A percentile compares a stretch with the other conserved stretches of the same genome.
These are phyloP conservation scores for Dasypus novemcinctus DNA, from an alignment of 2,113 vertebrate species.

Conservation along the genomic window DNA sequence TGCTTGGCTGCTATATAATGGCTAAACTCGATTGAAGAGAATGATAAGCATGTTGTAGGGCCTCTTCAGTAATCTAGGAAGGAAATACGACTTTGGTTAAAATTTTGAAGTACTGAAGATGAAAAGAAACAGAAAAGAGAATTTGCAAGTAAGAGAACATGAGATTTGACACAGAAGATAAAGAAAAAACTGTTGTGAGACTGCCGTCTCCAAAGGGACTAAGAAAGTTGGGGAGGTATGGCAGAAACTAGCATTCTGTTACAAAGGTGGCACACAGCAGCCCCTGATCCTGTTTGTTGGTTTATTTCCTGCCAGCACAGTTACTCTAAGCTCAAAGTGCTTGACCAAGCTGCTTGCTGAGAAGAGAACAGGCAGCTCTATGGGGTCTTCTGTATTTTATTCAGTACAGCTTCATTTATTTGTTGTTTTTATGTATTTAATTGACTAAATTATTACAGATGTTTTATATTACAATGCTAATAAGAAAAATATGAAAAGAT, in stretches of 20 bases:
- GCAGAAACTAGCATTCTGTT: not conserved
- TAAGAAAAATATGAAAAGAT: conserved; percentile 70
- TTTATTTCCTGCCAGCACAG: not conserved
- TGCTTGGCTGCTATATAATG: not conserved
- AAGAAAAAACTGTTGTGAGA: not conserved
- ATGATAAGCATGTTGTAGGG: not conserved
- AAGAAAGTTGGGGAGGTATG: not conserved
- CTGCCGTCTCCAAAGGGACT: not conserved
- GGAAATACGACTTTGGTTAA: not conserved
- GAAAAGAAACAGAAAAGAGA: conserved; percentile 10
- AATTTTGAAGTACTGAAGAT: not conserved
- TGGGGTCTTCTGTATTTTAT: conserved; percentile 70
- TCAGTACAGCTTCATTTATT: conserved; percentile 75
- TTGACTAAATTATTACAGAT: conserved; percentile 76
- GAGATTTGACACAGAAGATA: not conserved
- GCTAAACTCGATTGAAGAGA: not conserved
- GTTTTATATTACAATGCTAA: conserved; percentile 70
- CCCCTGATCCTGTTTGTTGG: not conserved
- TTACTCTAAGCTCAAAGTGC: not conserved
- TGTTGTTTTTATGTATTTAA: conserved; percentile 75
- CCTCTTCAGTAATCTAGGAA: not conserved
- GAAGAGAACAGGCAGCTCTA: conserved; percentile 26
- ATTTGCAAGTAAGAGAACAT: not conserved
- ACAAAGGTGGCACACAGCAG: not conserved
- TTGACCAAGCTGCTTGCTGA: conserved; percentile 5